Evolutionary conservation across 2,888 invertebrate species (phyloP).

Genomic region (Eristalinus sepulchralis): DNA sequence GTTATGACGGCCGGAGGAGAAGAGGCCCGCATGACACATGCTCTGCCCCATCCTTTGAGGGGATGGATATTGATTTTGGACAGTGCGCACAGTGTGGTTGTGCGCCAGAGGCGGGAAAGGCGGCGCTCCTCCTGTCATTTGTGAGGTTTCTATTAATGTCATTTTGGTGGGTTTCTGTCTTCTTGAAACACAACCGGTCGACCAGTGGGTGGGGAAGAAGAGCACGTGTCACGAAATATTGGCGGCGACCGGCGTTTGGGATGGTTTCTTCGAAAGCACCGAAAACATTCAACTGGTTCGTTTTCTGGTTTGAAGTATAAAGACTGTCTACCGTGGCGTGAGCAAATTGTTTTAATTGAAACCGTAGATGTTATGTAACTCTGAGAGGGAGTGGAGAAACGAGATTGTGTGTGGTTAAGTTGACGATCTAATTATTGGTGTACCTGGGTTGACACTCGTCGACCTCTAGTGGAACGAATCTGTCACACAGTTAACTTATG

Average conservation of each 20-base stretch:
- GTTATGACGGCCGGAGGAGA: neutral
- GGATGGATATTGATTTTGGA: slow-evolving; percentile 26
- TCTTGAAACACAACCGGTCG: neutral
- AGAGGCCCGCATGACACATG: slow-evolving; percentile 13
- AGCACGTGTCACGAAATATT: neutral
- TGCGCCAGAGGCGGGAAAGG: neutral
- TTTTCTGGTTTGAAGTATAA: neutral
- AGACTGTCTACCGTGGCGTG: neutral
- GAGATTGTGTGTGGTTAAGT: neutral
- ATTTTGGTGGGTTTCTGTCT: neutral
- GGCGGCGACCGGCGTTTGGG: neutral
- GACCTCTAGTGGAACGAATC: neutral
- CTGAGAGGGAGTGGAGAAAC: neutral
- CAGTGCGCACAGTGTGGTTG: neutral
- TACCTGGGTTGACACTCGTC: neutral
- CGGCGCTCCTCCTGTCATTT: slow-evolving; percentile 1
- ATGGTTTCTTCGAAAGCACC: neutral
- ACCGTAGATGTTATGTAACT: neutral
- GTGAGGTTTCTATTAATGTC: slow-evolving; percentile 33
- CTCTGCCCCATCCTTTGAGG: neutral
- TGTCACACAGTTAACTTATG: neutral
- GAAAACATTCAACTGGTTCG: neutral
- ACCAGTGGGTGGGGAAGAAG: neutral
- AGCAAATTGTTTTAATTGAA: neutral
- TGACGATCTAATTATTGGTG: neutral